Conservation (phyloP, 35 echinoderm and acorn worm species). For the Heliocidaris tuberculata region DNA sequence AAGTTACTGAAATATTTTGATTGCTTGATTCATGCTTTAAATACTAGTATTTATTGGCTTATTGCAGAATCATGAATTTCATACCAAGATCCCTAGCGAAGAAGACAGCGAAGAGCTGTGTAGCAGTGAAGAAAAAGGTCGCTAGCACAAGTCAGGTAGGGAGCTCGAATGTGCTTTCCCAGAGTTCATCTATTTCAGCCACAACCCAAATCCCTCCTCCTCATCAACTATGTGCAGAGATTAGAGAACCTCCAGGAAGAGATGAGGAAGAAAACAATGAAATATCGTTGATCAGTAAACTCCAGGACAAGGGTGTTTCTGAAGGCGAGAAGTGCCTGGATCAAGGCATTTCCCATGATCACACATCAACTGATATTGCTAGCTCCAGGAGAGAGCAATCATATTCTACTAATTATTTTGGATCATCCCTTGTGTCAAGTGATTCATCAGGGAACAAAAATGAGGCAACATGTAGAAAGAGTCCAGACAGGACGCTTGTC, state of each 20-base stretch:
- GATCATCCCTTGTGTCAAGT: background rate
- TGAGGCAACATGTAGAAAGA: background rate
- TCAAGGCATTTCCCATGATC: background rate
- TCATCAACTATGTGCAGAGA: background rate
- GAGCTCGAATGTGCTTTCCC: too few relatives aligned
- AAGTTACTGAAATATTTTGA: too few relatives aligned
- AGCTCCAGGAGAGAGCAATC: background rate
- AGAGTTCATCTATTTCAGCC: background rate
- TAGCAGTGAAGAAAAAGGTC: background rate
- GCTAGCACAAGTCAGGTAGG: background rate
- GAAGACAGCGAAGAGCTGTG: background rate
- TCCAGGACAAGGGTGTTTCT: background rate
- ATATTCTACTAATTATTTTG: background rate
- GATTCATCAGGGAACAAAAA: background rate
- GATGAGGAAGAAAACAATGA: background rate
- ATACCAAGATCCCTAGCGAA: background rate
- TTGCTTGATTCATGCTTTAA: too few relatives aligned
- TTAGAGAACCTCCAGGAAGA: background rate
- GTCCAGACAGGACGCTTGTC: background rate
- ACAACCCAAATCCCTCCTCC: background rate
- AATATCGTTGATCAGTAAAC: background rate
- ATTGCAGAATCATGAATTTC: conserved; percentile 3
- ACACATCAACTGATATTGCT: background rate
- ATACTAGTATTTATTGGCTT: background rate
- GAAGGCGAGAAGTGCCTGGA: background rate